A percentile compares a stretch with the other conserved stretches of the same genome.
These are phyloP conservation scores for Illadopsis cleaveri DNA, from an alignment of 2,113 vertebrate species.

Conservation along the genomic window DNA sequence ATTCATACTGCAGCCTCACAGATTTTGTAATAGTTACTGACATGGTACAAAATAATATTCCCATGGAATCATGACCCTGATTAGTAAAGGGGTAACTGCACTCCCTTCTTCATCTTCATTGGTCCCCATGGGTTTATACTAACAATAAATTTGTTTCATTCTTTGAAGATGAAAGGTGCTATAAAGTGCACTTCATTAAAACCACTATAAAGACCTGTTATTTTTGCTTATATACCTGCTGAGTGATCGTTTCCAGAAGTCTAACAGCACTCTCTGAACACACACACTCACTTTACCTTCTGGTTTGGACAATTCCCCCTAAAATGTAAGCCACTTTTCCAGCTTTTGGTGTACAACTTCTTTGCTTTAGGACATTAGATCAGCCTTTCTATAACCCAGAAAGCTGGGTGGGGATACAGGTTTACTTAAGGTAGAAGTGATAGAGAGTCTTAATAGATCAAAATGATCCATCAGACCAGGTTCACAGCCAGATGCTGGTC, in stretches of 20 bases:
- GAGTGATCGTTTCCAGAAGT: conserved; percentile 49
- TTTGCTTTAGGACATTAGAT: background rate
- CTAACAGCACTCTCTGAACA: background rate
- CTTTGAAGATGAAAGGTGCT: conserved; percentile 57
- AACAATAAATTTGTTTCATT: conserved; percentile 28
- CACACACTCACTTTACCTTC: background rate
- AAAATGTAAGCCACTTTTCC: background rate
- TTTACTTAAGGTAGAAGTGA: background rate
- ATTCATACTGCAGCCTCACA: background rate
- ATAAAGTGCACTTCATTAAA: conserved; percentile 38
- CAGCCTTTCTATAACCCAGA: background rate
- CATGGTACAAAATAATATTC: conserved; percentile 18
- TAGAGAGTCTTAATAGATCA: background rate
- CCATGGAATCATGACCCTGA: conserved; percentile 18
- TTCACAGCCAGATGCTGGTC: background rate
- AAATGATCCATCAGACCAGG: background rate
- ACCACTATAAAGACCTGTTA: conserved; percentile 19
- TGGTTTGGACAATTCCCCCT: background rate
- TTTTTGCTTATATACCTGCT: conserved; percentile 30
- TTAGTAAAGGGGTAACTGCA: background rate
- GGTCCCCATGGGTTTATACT: background rate
- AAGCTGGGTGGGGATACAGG: background rate
- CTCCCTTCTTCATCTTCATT: background rate
- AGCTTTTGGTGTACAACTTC: background rate
- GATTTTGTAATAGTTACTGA: conserved; percentile 34